Base-by-base conservation (phyloP, 2,888 invertebrate genomes). In the Augiades crinisus region DNA sequence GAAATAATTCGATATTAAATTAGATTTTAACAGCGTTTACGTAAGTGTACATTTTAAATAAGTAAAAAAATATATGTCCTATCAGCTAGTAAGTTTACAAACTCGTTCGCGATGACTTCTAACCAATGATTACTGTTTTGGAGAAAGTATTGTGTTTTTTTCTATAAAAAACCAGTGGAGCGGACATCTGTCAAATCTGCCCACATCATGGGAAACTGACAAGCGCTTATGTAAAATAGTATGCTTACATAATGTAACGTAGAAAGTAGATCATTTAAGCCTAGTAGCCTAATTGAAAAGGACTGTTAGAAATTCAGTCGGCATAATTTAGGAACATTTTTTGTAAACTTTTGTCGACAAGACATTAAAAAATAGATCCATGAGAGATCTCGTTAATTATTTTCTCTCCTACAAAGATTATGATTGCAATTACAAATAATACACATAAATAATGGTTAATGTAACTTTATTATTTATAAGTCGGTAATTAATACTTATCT, bases 191-290 rank as follows among this genome's bases (percentile, higher is more conserved):
- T 41, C 27, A 41, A 27, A 27, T 27, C 27, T 10, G 30, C 27
- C 27, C 27, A 30, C 41, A 24, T n/a, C 16, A 14, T 8, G 27
- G 16, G 7, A 6, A 38, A 38, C 6, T 16, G 13, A 16, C 14
- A 16, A 12, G 16, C 27, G 10, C n/a, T 27, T 16, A 41, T 30
- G 27, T 41, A 24, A 10, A 27, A 27, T 10, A 19, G 33, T 16
- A 7, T 4, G 4, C 16, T 34, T 34, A 8, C 8, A 17, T n/a
- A 34, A 34, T n/a, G 17, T 17, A 17, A 2, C 34, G 43, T 19
- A 43, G 43, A 43, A 43, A 43, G 43, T 43, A 19, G 43, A 36
- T 22, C 22, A 16, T 45, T 14, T 24, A 45, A 36, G 45, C 34
- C 34, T 36, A 45, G 22, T 12, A 36, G 22, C 34, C 19, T 24